Evolutionary conservation across 2,888 invertebrate genomes (phyloP), one percentile per base, ranked within the genome.

Genomic region (Drosophila paramelanica): DNA sequence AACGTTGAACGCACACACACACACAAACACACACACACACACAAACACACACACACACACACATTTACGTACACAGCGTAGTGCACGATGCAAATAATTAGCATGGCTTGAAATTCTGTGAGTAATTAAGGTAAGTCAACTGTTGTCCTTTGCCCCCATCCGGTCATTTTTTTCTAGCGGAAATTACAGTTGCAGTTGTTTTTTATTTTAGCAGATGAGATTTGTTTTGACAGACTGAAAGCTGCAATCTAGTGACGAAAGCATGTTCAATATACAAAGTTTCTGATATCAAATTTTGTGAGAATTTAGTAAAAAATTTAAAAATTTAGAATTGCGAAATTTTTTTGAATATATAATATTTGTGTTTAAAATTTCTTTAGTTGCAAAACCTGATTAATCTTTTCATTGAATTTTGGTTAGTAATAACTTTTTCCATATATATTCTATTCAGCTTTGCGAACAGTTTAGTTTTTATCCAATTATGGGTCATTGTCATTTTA

Each of bases 121-220:
- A 79, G 89, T 89, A 89, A 85, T 85, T 89, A 85, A 89, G 88
- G 81, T 77, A 81, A 79, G 74, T 88, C 81, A 88, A 81, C 88
- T 83, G 81, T 69, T 83, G 67, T 51, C 72, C 60, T 41, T 43
- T 47, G 47, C 31, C 53, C 50, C 14, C 27, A 56, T 20, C 31
- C 7, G 27, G 33, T 5, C 31, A 46, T 17, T 46, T 25, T 33
- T 31, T 39, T 58, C 38, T 55, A 74, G 53, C 86, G 88, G 81
- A 84, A 84, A 88, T 84, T 73, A 86, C 83, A 86, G 77, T 84
- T 64, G 60, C 53, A 57, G 17, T 61, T 65, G 57, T 80, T 59
- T 43, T 52, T 67, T 57, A 45, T 60, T 6, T 13, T 53, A 11
- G 31, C 13, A 33, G 52, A 56, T 64, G 62, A 61, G 73, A 60